Evolutionary conservation across 1,140 invertebrate species (phyloP).

Genomic region (Temnothorax curvispinosus): DNA sequence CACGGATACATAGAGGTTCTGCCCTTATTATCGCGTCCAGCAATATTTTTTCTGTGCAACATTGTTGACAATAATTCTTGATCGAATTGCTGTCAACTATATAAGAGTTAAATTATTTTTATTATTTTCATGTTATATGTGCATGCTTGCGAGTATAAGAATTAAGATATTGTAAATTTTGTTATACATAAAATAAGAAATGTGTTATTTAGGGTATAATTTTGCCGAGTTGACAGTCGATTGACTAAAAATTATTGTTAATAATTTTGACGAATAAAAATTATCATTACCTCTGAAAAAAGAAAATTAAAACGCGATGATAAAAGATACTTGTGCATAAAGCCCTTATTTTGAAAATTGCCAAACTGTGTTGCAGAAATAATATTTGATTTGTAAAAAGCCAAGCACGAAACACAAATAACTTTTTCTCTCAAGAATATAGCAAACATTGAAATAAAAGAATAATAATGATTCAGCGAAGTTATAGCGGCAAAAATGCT

Average conservation of each 20-base stretch:
- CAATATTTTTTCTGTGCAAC: neutral
- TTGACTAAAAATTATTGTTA: conserved; percentile 14
- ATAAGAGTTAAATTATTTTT: neutral
- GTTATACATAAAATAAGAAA: conserved; percentile 8
- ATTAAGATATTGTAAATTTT: neutral
- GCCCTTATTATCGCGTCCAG: neutral
- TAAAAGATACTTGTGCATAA: neutral
- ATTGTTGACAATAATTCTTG: neutral
- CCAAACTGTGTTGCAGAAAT: neutral
- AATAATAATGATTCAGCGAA: neutral
- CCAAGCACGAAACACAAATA: neutral
- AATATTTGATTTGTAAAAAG: neutral
- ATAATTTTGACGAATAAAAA: neutral
- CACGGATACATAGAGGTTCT: neutral
- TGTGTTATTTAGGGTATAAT: neutral
- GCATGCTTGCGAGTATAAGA: neutral
- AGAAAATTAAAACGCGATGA: neutral
- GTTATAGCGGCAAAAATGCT: neutral
- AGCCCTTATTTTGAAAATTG: neutral
- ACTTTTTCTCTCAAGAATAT: neutral
- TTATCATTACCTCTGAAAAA: neutral
- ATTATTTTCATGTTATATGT: neutral
- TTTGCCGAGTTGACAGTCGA: neutral
- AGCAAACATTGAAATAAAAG: neutral
- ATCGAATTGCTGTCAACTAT: neutral